Evolutionary conservation across 1,140 invertebrate species (phyloP).

Genomic region (Drosophila biarmipes): DNA sequence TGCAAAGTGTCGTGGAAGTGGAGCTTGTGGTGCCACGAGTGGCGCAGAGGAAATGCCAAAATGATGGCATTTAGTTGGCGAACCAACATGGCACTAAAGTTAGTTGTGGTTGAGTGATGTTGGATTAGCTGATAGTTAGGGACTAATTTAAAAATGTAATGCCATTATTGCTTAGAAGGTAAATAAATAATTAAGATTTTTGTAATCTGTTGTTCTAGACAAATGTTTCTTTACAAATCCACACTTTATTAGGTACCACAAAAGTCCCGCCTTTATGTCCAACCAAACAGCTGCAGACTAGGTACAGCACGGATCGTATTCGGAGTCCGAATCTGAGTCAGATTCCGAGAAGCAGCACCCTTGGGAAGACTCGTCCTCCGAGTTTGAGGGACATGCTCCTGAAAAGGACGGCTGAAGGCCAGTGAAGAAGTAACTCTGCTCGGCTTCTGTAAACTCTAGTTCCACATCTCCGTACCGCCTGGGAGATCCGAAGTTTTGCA

Average conservation of each 20-base stretch:
- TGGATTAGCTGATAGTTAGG: neutral
- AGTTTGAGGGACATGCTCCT: neutral
- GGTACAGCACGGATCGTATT: neutral
- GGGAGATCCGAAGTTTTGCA: conserved; percentile 59
- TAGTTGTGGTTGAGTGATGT: neutral
- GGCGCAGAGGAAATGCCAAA: conserved; percentile 18
- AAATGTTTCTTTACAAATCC: neutral
- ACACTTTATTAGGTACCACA: neutral
- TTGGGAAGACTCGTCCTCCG: neutral
- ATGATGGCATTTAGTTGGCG: conserved; percentile 46
- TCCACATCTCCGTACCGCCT: conserved; percentile 42
- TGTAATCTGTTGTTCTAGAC: no score
- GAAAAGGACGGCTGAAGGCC: conserved; percentile 1
- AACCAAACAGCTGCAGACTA: conserved; percentile 3
- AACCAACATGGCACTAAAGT: conserved; percentile 7
- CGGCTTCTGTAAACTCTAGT: conserved; percentile 23
- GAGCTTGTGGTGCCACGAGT: neutral
- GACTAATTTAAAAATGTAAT: neutral
- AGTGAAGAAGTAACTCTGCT: conserved; percentile 6
- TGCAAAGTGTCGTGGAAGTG: conserved; percentile 23
- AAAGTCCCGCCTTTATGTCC: neutral
- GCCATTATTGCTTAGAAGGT: no score
- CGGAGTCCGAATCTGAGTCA: conserved; percentile 11
- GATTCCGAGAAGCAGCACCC: neutral
- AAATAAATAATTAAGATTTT: no score